Evolutionary conservation across 2,888 invertebrate genomes (phyloP).

Genomic region (Tenodera sinensis): DNA sequence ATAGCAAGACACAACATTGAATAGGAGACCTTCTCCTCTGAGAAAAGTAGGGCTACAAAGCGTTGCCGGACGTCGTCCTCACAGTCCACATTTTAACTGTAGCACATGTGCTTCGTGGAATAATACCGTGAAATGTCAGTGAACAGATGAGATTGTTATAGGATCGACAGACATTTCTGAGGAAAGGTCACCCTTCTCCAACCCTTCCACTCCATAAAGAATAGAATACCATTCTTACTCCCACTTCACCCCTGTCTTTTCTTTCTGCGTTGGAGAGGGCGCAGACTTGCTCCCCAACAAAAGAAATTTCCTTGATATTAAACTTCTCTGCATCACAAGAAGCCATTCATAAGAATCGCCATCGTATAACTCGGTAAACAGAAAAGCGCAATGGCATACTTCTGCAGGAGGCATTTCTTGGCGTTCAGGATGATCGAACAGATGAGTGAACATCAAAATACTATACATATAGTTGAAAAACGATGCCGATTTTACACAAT

Average conservation of each 20-base stretch:
- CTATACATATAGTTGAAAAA: no score
- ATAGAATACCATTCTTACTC: neutral
- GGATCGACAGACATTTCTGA: conserved; percentile 6
- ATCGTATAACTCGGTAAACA: neutral
- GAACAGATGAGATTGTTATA: conserved; percentile 16
- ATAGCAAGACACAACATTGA: no score
- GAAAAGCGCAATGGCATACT: neutral
- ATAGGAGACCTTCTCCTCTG: no score
- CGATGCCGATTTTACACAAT: no score
- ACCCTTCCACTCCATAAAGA: neutral
- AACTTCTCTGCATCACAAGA: neutral
- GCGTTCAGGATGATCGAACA: neutral
- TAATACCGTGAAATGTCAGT: conserved; percentile 30
- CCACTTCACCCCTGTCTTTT: neutral
- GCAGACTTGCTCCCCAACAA: neutral
- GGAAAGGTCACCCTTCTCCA: conserved; percentile 3
- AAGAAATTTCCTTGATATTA: neutral
- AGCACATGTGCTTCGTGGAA: neutral
- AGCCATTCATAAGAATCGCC: neutral
- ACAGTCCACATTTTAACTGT: neutral
- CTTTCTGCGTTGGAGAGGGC: neutral
- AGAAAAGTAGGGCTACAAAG: neutral
- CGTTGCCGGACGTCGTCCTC: neutral
- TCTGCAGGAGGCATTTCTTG: neutral
- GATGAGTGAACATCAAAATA: no score